Base-by-base conservation (phyloP, 30 jellyfish, hydroid and myxozoan genomes). In the Aurelia aurita region DNA sequence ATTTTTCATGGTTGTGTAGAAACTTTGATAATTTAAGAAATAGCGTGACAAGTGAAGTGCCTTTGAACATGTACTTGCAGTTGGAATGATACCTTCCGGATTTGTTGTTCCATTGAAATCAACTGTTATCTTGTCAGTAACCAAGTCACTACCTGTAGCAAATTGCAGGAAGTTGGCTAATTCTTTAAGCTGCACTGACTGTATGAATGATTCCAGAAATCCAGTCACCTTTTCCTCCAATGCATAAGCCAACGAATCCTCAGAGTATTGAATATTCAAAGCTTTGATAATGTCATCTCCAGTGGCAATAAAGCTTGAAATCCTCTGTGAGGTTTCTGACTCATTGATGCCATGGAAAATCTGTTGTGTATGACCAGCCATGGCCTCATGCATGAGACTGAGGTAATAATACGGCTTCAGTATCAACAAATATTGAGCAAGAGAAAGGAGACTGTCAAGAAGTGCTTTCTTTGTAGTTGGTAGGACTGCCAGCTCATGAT, bases 161-260 rank as follows among this genome's bases (percentile, higher is more conserved):
- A 63, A 26, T 1, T 31, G 47, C 12, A 26, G 75, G 75, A 63
- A 16, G 44, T 3, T 25, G 2, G 75, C 49, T 12, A 53, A 53
- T 53, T 53, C 64, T 53, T 53, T 53, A 53, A 8, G 64, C 21
- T 53, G 8, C 64, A 53, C 6, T 53, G 64, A 53, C 64, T 20
- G 64, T 1, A 53, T 53, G 64, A 53, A 53, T 53, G 64, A 53
- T 53, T 53, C 64, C 6, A 53, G 25, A 20, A 53, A 53, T 53
- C 64, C 64, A 53, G 10, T 53, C 64, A 53, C 64, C 64, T 53
- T 53, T 53, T 53, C 64, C 64, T 53, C 64, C 64, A 53, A 53
- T 53, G 64, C 64, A 53, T 53, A 53, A 8, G 64, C 64, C 64
- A 53, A 53, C 10, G 64, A 53, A 53, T 53, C 64, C 64, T 53